These are phyloP conservation scores for Porites lutea DNA, from an alignment of 64 coral and sea anemone genomes.

Conservation along the genomic window DNA sequence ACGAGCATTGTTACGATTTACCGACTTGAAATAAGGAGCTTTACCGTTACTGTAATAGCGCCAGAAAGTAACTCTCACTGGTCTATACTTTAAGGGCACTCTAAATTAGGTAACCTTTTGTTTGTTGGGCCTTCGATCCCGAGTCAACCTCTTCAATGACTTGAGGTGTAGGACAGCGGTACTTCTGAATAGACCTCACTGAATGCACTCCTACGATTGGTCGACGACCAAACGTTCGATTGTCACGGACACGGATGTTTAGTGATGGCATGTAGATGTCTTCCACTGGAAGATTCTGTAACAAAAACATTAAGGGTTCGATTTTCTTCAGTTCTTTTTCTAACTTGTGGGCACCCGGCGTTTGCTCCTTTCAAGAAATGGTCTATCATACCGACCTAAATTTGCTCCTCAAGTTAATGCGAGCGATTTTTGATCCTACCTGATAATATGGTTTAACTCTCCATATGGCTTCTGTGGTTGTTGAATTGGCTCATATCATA, in stretches of 20 bases:
- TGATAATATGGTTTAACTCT: too few species aligned
- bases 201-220: constrained; percentile 87
- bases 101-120: neutral
- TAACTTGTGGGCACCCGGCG: neutral
- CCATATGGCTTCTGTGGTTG: too few species aligned
- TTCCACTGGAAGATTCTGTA: constrained; percentile 89
- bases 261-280: constrained; percentile 89
- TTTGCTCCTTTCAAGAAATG: too few species aligned
- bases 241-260: constrained; percentile 94
- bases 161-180: constrained; percentile 64
- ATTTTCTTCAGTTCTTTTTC: neutral
- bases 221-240: constrained; percentile 92
- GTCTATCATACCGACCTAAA: too few species aligned
- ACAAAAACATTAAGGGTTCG: neutral
- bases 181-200: constrained; percentile 68
- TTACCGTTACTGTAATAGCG: too few species aligned
- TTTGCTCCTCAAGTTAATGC: too few species aligned
- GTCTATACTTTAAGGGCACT: too few species aligned
- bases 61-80: too few species aligned
- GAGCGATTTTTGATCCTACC: too few species aligned
- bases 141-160: constrained; percentile 7
- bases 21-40: too few species aligned
- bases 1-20: too few species aligned
- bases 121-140: neutral
- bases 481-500: too few species aligned